Evolutionary conservation across 2,113 vertebrate genomes (phyloP), one percentile per base, ranked within the genome.

Genomic region (Pomatostomus ruficeps): DNA sequence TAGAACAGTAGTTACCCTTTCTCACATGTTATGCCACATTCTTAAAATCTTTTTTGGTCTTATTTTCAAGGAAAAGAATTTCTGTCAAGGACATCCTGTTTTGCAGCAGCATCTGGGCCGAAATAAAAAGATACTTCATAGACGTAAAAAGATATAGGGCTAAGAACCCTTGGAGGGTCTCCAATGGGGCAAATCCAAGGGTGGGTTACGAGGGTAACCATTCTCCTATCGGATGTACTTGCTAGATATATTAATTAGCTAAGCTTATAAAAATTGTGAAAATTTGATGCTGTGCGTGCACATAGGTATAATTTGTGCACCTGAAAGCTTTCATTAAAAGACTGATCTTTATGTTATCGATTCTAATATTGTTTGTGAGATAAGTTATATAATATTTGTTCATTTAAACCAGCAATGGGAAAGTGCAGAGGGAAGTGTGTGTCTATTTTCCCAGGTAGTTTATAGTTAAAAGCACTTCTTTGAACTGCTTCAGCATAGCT

Each of bases 261-360:
- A 42, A 48, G 31, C 7, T 55, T 42, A 6, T 9, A 49, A 66
- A 65, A 55, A 46, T 5, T 25, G 42, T 74, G 51, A 31, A 6
- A 35, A 49, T 48, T 49, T 1, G 0, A 24, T 48, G 12, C 14
- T 73, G n/a, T 1, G 1, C n/a, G 6, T 11, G 26, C 7, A 2
- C 9, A 3, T 17, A 63, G 48, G 11, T 6, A 8, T 18, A 12
- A 24, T 65, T 24, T 48, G n/a, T 20, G 19, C 15, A 40, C 10
- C 19, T 29, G 29, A n/a, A 40, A 35, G 7, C 10, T 74, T 74
- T 57, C 15, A 13, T 35, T 40, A 40, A 40, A 65, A 57, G 20
- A 23, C 35, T 48, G 20, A 12, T 40, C 15, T n/a, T 48, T 65
- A 33, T 40, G 11, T n/a, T 74, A n/a, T 24, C 42, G 24, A 4